Evolutionary conservation across 1,140 invertebrate genomes (phyloP), one percentile per base, ranked within the genome.

Genomic region (Aradophagus sp.): DNA sequence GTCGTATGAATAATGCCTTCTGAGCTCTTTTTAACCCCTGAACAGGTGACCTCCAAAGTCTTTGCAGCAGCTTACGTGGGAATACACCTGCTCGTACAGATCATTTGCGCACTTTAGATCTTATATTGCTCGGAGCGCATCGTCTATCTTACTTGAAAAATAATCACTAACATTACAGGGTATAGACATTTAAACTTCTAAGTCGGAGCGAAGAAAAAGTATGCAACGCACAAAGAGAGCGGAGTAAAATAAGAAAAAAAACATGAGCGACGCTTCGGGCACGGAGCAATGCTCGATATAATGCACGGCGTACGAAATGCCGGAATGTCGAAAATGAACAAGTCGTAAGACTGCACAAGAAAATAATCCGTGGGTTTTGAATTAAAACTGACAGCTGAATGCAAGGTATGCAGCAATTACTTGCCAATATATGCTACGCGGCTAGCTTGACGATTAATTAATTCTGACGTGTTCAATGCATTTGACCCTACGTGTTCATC

Each of bases 1-100:
- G 44, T 66, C 68, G 53, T 74, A 80, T 81, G 78, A 80, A 81
- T 81, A 81, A 81, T 80, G 75, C 76, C 74, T 66, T 61, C 72
- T 44, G 63, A 74, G 70, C 65, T 73, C 63, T 72, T 75, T 73
- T 77, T 76, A 78, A 78, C 75, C 73, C 74, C 55, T 53, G 72
- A 74, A 61, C 75, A 80, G 73, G 77, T 78, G 75, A 77, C 78
- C 74, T 67, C 48, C 68, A 73, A 68, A 62, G 53, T 52, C 58
- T 65, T 70, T 32, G 63, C 69, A 65, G 56, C 72, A 62, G 61
- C 72, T 56, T 63, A 65, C 53, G 73, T 67, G 68, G 72, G 72
- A 76, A 75, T 75, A 63, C 76, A 77, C 76, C 75, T 79, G 76
- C 67, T 58, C 65, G 65, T 69, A 73, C 59, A 69, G 61, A 73